These are phyloP conservation scores for Diachasma alloeum DNA, from an alignment of 1,140 invertebrate genomes.

Conservation along the genomic window DNA sequence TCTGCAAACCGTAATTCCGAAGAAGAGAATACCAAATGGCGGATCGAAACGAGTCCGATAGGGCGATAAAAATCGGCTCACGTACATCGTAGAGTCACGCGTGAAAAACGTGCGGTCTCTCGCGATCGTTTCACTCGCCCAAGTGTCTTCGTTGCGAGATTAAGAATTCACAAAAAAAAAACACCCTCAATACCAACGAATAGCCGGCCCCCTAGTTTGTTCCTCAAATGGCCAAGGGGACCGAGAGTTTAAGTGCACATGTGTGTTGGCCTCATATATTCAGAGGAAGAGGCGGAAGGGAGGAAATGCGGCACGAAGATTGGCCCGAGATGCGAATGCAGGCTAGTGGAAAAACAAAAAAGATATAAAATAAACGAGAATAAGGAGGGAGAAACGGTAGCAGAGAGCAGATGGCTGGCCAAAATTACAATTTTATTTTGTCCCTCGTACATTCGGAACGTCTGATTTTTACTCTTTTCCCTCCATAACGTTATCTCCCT, in stretches of 20 bases:
- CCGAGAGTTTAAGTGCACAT: background rate
- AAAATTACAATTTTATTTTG: constrained; percentile 42
- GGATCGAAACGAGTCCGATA: constrained; percentile 17
- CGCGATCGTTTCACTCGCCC: constrained; percentile 23
- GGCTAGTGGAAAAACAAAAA: background rate
- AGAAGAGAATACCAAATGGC: background rate
- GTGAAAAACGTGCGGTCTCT: constrained; percentile 36
- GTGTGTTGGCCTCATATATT: background rate
- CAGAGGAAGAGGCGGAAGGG: background rate
- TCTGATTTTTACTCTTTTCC: constrained; percentile 7
- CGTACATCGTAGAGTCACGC: constrained; percentile 37
- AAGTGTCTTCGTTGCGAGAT: background rate
- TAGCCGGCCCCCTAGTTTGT: background rate
- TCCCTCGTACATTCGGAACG: constrained; percentile 18
- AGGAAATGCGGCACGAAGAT: constrained; percentile 19
- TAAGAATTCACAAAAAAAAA: constrained; percentile 17
- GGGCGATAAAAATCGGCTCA: constrained; percentile 33
- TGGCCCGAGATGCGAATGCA: constrained; percentile 12
- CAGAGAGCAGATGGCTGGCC: constrained; percentile 33
- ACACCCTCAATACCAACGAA: constrained; percentile 28
- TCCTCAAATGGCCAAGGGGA: constrained; percentile 8
- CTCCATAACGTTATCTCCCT: constrained; percentile 4
- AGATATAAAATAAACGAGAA: constrained; percentile 6
- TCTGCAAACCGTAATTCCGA: background rate
- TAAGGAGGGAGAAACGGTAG: constrained; percentile 10